phyloP scores from a whole-genome alignment of 2,797 vertebrate genomes.

The Sus cebifrons region DNA sequence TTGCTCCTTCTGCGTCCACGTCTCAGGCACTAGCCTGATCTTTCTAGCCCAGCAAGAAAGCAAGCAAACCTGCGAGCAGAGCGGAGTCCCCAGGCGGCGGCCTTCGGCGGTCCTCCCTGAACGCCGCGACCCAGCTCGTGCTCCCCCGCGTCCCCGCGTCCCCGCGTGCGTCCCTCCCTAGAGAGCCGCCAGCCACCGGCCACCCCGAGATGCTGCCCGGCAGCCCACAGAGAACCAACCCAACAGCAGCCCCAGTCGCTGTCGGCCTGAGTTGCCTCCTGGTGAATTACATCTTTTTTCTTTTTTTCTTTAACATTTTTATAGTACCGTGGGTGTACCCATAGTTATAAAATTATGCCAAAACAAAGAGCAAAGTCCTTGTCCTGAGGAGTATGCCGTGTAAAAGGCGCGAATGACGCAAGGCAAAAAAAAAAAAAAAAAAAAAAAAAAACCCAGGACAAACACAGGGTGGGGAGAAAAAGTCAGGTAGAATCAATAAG shows the following conservation, averaged over 20 bases:
- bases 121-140: background rate
- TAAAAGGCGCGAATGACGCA: slow-evolving; percentile 70
- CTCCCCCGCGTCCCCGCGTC: background rate
- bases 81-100: background rate
- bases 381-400: slow-evolving; percentile 3
- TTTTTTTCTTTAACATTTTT: slow-evolving; percentile 76
- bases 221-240: background rate
- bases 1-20: background rate
- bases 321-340: slow-evolving; percentile 58
- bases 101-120: background rate
- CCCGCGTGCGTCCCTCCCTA: fast-evolving
- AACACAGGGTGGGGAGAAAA: slow-evolving; percentile 38
- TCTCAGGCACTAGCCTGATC: background rate
- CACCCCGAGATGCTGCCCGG: background rate
- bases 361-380: slow-evolving; percentile 81
- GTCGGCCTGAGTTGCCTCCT: background rate
- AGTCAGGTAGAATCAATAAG: background rate
- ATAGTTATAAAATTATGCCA: slow-evolving; percentile 70
- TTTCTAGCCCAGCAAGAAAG: background rate
- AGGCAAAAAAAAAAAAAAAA: background rate
- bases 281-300: background rate
- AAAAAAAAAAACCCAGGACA: background rate
- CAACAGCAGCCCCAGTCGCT: fast-evolving
- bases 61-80: background rate
- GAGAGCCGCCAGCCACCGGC: background rate